Evolutionary conservation across 2,113 vertebrate species (phyloP).

Genomic region (Etheostoma cragini): DNA sequence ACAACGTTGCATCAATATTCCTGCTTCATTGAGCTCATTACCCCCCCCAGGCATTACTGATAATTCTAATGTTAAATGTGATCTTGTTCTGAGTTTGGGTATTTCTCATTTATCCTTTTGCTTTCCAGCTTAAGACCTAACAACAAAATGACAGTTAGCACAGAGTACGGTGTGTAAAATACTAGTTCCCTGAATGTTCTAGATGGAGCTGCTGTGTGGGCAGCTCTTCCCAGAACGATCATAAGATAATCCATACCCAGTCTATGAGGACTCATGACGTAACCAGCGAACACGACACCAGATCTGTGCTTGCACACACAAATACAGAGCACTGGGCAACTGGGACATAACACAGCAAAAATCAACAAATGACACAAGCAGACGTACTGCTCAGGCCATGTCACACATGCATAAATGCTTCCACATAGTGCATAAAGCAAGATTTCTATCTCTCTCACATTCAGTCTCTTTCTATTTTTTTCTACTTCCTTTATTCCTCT

Average conservation of each 20-base stretch:
- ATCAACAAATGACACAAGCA: conserved; percentile 58
- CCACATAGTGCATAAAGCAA: conserved; percentile 35
- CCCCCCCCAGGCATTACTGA: not conserved
- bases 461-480: conserved; percentile 4
- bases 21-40: not conserved
- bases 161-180: not conserved
- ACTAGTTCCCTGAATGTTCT: not conserved
- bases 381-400: conserved; percentile 26
- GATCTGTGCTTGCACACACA: conserved; percentile 28
- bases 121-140: not conserved
- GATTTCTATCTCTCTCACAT: conserved; percentile 46
- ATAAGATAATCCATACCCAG: conserved; percentile 32
- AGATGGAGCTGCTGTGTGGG: conserved; percentile 13
- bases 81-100: not conserved
- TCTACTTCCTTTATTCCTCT: conserved; percentile 18
- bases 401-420: conserved; percentile 48
- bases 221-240: conserved; percentile 43
- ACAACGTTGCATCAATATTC: not conserved
- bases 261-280: conserved; percentile 31
- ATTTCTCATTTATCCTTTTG: not conserved
- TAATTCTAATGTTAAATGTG: not conserved
- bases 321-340: conserved; percentile 39
- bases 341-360: conserved; percentile 36
- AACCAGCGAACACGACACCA: conserved; percentile 37
- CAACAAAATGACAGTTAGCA: not conserved